Evolutionary conservation across 2,888 invertebrate species (phyloP).

Genomic region (Halictus quadricinctus): DNA sequence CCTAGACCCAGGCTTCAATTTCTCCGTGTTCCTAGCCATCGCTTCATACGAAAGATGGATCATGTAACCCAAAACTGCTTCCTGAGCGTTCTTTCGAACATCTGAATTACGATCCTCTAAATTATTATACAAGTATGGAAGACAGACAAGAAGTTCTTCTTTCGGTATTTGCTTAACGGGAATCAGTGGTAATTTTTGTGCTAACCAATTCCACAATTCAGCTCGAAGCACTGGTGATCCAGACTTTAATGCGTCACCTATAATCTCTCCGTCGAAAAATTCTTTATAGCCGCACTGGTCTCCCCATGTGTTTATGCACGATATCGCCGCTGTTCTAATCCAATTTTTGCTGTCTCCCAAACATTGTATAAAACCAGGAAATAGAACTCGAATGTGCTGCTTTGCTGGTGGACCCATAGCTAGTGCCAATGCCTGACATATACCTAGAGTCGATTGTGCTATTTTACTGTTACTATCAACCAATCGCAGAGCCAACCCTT

Average conservation of each 20-base stretch:
- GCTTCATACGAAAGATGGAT: constrained; percentile 93
- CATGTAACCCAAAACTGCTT: constrained; percentile 96
- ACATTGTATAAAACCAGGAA: constrained; percentile 90
- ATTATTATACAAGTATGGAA: constrained; percentile 91
- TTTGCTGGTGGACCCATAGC: constrained; percentile 93
- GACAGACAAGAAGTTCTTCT: constrained; percentile 90
- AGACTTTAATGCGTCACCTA: constrained; percentile 92
- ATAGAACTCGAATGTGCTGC: constrained; percentile 90
- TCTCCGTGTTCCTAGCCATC: constrained; percentile 90
- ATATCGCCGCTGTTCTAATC: constrained; percentile 90
- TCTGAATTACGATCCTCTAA: constrained; percentile 96
- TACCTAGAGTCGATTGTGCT: constrained; percentile 91
- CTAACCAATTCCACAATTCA: constrained; percentile 93
- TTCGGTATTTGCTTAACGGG: constrained; percentile 89
- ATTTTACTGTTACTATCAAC: constrained; percentile 96
- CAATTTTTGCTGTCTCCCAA: constrained; percentile 89
- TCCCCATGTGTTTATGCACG: constrained; percentile 94
- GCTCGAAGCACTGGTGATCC: constrained; percentile 93
- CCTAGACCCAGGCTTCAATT: constrained; percentile 91
- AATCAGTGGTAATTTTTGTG: constrained; percentile 90
- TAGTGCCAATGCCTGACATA: constrained; percentile 91
- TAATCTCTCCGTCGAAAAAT: constrained; percentile 94
- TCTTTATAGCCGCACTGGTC: constrained; percentile 91
- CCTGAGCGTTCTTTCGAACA: constrained; percentile 94
- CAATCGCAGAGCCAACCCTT: constrained; percentile 90